Conservation (phyloP, 2,797 vertebrate genomes). For the Ibycter americanus region DNA sequence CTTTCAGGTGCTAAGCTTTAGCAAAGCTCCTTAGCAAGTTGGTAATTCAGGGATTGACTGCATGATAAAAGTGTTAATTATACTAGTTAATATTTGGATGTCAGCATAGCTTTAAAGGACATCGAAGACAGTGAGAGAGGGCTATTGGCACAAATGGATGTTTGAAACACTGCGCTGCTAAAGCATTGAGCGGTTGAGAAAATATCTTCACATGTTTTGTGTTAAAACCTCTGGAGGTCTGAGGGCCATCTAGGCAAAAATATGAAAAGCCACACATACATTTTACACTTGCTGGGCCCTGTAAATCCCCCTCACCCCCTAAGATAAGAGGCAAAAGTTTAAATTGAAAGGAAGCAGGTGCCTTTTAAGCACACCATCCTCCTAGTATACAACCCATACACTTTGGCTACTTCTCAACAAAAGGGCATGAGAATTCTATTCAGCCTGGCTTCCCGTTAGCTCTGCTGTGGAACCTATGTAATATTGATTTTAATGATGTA, state of each 20-base stretch:
- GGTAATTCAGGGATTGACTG: background rate
- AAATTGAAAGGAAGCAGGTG: background rate
- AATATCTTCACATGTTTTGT: background rate
- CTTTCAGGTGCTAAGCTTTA: background rate
- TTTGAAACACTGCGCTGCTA: background rate
- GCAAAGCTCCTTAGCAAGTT: background rate
- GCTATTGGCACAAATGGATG: background rate
- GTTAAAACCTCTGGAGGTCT: background rate
- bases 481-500: background rate
- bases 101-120: background rate
- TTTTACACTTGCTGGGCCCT: background rate
- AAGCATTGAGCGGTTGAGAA: background rate
- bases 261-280: background rate
- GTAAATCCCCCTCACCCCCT: background rate
- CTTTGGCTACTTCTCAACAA: background rate
- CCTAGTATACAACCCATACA: background rate
- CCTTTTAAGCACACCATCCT: background rate
- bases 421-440: background rate
- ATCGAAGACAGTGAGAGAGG: background rate
- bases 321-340: background rate
- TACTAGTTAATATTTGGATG: background rate
- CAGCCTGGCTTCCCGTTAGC: background rate
- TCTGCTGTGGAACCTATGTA: background rate
- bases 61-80: background rate
- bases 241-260: background rate